Base-by-base conservation (phyloP, 2,797 vertebrate species). In the Trematomus bernacchii region DNA sequence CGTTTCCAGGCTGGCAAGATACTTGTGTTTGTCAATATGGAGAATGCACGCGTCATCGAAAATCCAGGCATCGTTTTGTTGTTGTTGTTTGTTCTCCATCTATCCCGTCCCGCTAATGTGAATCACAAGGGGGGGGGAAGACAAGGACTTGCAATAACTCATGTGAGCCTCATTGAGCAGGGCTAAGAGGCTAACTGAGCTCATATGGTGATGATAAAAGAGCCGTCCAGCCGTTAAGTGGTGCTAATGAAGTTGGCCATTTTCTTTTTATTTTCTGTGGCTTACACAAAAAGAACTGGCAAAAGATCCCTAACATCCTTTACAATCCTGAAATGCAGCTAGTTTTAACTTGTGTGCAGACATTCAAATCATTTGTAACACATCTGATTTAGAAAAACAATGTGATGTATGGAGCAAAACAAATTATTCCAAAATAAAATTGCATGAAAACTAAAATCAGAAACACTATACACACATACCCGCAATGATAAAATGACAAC, bases 81-180 rank as follows among this genome's bases (percentile, higher is more conserved):
- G 44, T 66, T 74, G 76, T 77, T 76, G 59, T 83, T 81, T 76
- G 73, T 54, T 71, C 73, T 65, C 21, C 33, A 9, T 52, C 62
- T 21, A 51, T 82, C 76, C 80, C 3, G n/a, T 65, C 79, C 11
- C 71, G 71, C 86, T 87, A 80, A 91, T 90, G 84, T 79, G 89
- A 91, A 82, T 82, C 84, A 86, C 76, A 66, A 79, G 85, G 62
- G 71, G 84, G 16, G 8, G 77, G 66, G 66, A 55, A 73, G 73
- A 85, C 53, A 27, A 71, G 69, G 72, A 65, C 71, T 77, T 5
- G 60, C 68, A 66, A 73, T 84, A 85, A 85, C 54, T 89, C 79
- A 81, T 82, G 66, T 71, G 81, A 91, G 90, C 81, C 87, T 92
- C 91, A 87, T 80, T 89, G 87, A 87, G 71, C 87, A 83, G 73